phyloP scores from a whole-genome alignment of 2,888 invertebrate species.

The Cryptus viduatorius region DNA sequence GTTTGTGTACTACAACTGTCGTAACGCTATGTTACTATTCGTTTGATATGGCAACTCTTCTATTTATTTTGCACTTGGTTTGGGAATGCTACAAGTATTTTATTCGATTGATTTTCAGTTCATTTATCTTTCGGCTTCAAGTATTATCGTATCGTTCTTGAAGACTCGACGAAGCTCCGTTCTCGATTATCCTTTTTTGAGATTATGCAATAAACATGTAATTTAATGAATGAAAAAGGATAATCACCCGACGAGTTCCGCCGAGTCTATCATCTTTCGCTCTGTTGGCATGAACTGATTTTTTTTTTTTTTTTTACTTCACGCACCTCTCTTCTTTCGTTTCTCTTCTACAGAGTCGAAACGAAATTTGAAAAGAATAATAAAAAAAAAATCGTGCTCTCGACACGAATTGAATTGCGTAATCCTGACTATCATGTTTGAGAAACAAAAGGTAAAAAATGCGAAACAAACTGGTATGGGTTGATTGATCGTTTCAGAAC shows the following conservation, averaged over 20 bases:
- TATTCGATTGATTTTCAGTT: not conserved
- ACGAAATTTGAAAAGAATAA: constrained; percentile 26
- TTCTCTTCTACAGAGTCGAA: constrained; percentile 65
- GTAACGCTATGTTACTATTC: constrained; percentile 59
- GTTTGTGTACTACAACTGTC: constrained; percentile 70
- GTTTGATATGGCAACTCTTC: constrained; percentile 23
- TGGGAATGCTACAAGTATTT: constrained; percentile 36
- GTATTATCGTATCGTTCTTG: constrained; percentile 17
- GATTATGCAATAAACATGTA: not conserved
- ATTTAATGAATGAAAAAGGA: not conserved
- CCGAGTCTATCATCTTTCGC: constrained; percentile 53
- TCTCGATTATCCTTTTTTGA: constrained; percentile 40
- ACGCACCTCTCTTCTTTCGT: constrained; percentile 76
- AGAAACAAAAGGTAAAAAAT: not conserved
- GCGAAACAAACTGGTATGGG: constrained; percentile 13
- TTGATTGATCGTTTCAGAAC: constrained; percentile 87
- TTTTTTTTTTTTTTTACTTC: constrained; percentile 59
- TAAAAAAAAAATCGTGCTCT: constrained; percentile 29
- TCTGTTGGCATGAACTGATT: constrained; percentile 82
- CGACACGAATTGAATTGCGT: constrained; percentile 33
- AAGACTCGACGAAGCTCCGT: constrained; percentile 53
- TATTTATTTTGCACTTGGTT: constrained; percentile 25
- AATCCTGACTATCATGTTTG: constrained; percentile 29
- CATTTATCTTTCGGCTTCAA: constrained; percentile 55
- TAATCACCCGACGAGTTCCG: constrained; percentile 67